Evolutionary conservation across 1,140 invertebrate genomes (phyloP).

Genomic region (Micrasema longulum): DNA sequence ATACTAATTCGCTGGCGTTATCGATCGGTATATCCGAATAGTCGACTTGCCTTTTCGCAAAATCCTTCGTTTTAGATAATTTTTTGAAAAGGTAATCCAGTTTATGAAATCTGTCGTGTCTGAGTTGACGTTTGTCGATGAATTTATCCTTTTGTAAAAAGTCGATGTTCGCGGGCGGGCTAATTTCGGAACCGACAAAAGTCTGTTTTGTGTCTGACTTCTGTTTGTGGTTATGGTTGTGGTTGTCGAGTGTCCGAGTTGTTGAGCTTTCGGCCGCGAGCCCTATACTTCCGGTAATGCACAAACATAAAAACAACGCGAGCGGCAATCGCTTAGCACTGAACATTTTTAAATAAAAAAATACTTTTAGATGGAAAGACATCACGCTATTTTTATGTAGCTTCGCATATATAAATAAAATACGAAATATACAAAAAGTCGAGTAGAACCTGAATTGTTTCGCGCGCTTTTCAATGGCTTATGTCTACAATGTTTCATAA

Average conservation of each 20-base stretch:
- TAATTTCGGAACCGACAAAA: slow-evolving; percentile 7
- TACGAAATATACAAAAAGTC: too few relatives aligned
- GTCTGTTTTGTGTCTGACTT: slow-evolving; percentile 18
- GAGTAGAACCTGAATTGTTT: too few relatives aligned
- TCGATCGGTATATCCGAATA: slow-evolving; percentile 4
- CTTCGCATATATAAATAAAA: too few relatives aligned
- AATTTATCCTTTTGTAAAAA: background rate
- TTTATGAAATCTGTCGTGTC: slow-evolving; percentile 44
- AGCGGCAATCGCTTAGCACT: slow-evolving; percentile 3
- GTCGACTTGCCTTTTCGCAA: background rate
- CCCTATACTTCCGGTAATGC: slow-evolving; percentile 10
- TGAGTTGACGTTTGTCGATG: slow-evolving; percentile 30
- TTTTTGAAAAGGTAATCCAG: slow-evolving; percentile 45
- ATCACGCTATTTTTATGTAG: background rate
- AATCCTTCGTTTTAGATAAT: slow-evolving; percentile 37
- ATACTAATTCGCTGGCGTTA: slow-evolving; percentile 6
- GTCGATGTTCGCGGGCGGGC: background rate
- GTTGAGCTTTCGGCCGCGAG: background rate
- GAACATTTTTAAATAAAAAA: slow-evolving; percentile 5
- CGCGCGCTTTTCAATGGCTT: too few relatives aligned
- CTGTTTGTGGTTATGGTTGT: slow-evolving; percentile 2
- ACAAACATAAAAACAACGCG: slow-evolving; percentile 7
- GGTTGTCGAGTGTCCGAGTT: slow-evolving; percentile 2
- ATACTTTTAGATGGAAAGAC: background rate
- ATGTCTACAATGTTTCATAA: too few relatives aligned